Evolutionary conservation across 2,888 invertebrate species (phyloP), one percentile per base, ranked within the genome.

Genomic region (Alcis repandata): DNA sequence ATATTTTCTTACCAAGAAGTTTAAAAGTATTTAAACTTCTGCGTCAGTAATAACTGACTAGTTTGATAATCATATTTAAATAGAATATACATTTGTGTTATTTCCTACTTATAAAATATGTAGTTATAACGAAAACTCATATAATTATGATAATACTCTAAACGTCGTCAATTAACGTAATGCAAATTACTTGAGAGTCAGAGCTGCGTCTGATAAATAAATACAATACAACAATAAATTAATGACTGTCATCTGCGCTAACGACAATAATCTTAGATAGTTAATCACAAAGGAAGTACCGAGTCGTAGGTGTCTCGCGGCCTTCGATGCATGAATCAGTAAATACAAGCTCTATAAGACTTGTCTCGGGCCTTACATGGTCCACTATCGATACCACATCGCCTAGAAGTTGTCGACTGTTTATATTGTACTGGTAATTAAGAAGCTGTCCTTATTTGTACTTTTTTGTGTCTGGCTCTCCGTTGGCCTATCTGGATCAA

Each of bases 301-400:
- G 20, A 43, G 59, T 52, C 58, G 71, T 70, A 69, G 73, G 73
- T 52, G 71, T 65, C 56, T 56, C 38, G 65, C 57, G 72, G 61
- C 76, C 76, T 74, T 73, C 73, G 45, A 33, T 49, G n/a, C 20
- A 61, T 76, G 76, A 76, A 68, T 76, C 76, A 76, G 59, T 69
- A 53, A 59, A 67, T 72, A 57, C 58, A 53, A 48, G 53, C 48
- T 53, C 54, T 45, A 46, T 27, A n/a, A 52, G 46, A 45, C 56
- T n/a, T 49, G 54, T 53, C 36, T 66, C 67, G 43, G 54, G 56
- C 72, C 71, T 57, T 74, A 74, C 66, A 72, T 67, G 75, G 71
- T 52, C 59, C 48, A 36, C 58, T 63, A 58, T 66, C 61, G 48
- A 58, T 60, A 59, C 52, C 41, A 43, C 46, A 58, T 49, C 15